Evolutionary conservation across 2,888 invertebrate genomes (phyloP), one percentile per base, ranked within the genome.

Genomic region (Agrochola litura): DNA sequence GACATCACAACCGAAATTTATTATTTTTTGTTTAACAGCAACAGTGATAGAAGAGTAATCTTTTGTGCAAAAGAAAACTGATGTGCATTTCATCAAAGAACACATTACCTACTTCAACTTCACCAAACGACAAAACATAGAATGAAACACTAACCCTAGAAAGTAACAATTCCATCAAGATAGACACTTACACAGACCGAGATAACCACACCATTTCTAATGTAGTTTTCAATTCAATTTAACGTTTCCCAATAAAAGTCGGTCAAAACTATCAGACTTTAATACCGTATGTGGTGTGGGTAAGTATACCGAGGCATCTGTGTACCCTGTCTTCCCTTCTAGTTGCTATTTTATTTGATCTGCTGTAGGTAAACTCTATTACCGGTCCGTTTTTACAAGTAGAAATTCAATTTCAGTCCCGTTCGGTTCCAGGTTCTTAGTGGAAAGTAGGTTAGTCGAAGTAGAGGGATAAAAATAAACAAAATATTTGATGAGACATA

Each of bases 321-420:
- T 92, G 90, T 92, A 87, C 91, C 84, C 83, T 84, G 90, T 89
- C 90, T 89, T 88, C 71, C 86, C 89, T 88, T 89, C 89, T 91
- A 91, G 91, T 92, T 94, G 93, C 94, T 94, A 94, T 95, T 95
- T 95, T 94, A 95, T 95, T 95, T 95, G 94, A 94, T 95, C 94
- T 92, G 90, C 91, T 90, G 91, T 93, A 94, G 92, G 95, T 95
- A 95, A 95, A 95, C 95, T 95, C 94, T 94, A 95, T 96, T 95
- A 96, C 94, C 88, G 92, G 92, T 90, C 92, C 95, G 94, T 95
- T 96, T 96, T 95, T 95, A 96, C 93, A 93, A 93, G 92, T 92
- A 92, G 91, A 94, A 95, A 96, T 95, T 95, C 93, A 95, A 95
- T 96, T 95, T 93, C 92, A 92, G 89, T 91, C 90, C 91, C 91